Evolutionary conservation across 2,888 invertebrate genomes (phyloP).

Genomic region (Loripinus fragilis): DNA sequence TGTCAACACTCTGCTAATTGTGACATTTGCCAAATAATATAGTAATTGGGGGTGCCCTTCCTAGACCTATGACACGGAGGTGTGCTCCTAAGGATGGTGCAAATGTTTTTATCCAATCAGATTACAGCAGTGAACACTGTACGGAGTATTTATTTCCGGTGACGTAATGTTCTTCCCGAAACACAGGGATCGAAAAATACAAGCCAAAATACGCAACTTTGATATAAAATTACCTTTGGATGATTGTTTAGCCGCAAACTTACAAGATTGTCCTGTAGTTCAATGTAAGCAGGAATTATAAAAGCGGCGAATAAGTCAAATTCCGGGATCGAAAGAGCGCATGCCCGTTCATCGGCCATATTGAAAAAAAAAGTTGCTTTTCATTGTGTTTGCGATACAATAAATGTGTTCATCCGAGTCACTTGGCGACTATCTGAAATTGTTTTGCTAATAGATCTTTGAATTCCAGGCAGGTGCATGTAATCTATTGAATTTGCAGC

Average conservation of each 20-base stretch:
- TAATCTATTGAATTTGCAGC: too few species aligned
- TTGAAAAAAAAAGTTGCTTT: conserved; percentile 51
- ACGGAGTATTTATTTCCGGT: conserved; percentile 47
- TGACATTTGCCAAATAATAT: too few species aligned
- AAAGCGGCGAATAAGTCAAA: too few species aligned
- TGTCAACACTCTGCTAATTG: too few species aligned
- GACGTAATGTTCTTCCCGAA: conserved; percentile 51
- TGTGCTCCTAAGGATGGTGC: neutral
- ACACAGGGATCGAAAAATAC: neutral
- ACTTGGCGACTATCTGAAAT: too few species aligned
- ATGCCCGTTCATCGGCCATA: conserved; percentile 62
- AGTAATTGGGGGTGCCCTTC: too few species aligned
- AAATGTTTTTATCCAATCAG: conserved; percentile 38
- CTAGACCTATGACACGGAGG: too few species aligned
- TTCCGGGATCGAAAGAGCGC: conserved; percentile 48
- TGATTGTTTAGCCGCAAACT: neutral
- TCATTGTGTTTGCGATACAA: conserved; percentile 36
- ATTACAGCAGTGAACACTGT: conserved; percentile 16
- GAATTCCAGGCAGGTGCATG: too few species aligned
- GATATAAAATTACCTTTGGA: neutral
- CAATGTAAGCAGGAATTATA: neutral
- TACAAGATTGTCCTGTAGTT: neutral
- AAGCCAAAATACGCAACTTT: neutral
- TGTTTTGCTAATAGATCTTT: too few species aligned
- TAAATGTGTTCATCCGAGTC: too few species aligned